Evolutionary conservation across 2,113 vertebrate species (phyloP).

Genomic region (Toxotes chatareus): DNA sequence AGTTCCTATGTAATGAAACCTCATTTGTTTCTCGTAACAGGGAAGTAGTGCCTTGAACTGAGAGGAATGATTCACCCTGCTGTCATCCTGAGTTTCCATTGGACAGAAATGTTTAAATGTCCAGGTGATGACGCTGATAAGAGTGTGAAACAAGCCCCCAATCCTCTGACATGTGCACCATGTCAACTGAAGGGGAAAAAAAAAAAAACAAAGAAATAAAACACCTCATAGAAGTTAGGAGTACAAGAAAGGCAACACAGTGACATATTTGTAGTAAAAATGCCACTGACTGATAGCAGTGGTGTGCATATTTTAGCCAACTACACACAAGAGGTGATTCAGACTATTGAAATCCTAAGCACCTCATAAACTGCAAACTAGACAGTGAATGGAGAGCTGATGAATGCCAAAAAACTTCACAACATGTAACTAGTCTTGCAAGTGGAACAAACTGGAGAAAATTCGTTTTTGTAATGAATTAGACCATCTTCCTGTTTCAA

Average conservation of each 20-base stretch:
- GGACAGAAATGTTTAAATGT: slow-evolving; percentile 59
- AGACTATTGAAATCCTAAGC: slow-evolving; percentile 20
- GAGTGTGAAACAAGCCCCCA: slow-evolving; percentile 32
- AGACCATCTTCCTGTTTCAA: slow-evolving; percentile 37
- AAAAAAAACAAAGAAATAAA: neutral
- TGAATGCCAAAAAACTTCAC: neutral
- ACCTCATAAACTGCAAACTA: slow-evolving; percentile 7
- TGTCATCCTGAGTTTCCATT: slow-evolving; percentile 67
- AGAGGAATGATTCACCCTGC: slow-evolving; percentile 75
- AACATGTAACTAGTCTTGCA: neutral
- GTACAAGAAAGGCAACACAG: neutral
- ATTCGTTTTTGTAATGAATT: slow-evolving; percentile 14
- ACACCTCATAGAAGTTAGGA: neutral
- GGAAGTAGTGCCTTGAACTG: slow-evolving; percentile 58
- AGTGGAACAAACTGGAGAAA: neutral
- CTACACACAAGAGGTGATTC: slow-evolving; percentile 29
- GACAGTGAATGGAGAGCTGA: neutral
- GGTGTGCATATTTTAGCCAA: slow-evolving; percentile 13
- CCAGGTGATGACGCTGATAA: slow-evolving; percentile 63
- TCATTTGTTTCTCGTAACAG: slow-evolving; percentile 73
- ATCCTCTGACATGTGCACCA: slow-evolving; percentile 18
- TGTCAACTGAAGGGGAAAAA: neutral
- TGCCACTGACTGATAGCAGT: neutral
- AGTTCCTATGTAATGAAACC: slow-evolving; percentile 78
- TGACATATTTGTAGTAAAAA: neutral